Conservation (phyloP, 2,113 vertebrate species). For the Dromas ardeola region DNA sequence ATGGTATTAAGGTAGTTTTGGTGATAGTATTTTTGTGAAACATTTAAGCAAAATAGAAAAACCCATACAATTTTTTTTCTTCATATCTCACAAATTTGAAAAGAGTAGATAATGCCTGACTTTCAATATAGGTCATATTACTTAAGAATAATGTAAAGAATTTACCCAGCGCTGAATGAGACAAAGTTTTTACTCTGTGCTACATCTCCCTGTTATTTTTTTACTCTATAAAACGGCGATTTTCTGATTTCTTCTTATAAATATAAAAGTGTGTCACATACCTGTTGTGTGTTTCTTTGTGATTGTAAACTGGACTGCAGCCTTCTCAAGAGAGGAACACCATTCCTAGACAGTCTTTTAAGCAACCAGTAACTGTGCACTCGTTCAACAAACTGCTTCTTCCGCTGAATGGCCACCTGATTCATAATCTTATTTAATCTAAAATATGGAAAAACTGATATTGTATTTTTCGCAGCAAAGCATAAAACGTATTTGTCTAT, state of each 20-base stretch:
- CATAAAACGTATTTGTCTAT: neutral
- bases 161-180: neutral
- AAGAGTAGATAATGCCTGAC: neutral
- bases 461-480: conserved; percentile 52
- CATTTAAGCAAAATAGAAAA: neutral
- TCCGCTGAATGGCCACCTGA: conserved; percentile 95
- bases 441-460: conserved; percentile 66
- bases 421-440: conserved; percentile 96
- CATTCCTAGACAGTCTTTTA: conserved; percentile 93
- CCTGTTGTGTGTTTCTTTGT: conserved; percentile 88
- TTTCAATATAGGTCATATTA: neutral
- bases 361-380: conserved; percentile 96
- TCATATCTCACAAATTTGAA: neutral
- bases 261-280: conserved; percentile 65
- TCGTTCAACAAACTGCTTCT: conserved; percentile 93
- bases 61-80: fast-evolving
- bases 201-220: neutral
- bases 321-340: conserved; percentile 90
- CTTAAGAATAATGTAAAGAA: neutral
- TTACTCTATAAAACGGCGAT: neutral
- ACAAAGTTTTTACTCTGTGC: neutral
- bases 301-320: conserved; percentile 91
- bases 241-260: neutral
- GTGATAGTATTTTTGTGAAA: neutral
- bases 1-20: neutral